A percentile compares a stretch with the other conserved stretches of the same genome.
phyloP scores from a whole-genome alignment of 1,140 invertebrate genomes.

The Matsumurasca onukii region DNA sequence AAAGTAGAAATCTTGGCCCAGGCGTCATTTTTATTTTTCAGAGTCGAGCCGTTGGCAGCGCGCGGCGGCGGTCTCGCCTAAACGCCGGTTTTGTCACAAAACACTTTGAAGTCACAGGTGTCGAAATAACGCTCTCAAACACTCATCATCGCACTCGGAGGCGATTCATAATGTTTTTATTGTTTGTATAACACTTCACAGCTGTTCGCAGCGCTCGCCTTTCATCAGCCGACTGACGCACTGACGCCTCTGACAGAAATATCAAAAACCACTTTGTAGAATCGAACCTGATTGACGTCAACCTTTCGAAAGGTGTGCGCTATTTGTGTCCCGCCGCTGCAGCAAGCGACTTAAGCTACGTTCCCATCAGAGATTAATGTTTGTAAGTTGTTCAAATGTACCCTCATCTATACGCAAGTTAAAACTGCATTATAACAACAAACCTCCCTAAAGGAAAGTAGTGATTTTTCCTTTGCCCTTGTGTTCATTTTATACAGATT shows the following conservation, averaged over 20 bases:
- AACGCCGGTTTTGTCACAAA: background rate
- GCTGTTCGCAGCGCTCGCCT: background rate
- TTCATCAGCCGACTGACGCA: background rate
- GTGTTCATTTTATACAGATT: too few relatives aligned
- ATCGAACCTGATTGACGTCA: background rate
- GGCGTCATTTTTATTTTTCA: background rate
- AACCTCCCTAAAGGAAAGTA: too few relatives aligned
- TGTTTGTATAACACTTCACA: background rate
- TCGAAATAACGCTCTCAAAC: background rate
- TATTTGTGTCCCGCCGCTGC: background rate
- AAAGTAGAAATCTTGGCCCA: conserved; percentile 18
- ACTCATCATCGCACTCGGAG: background rate
- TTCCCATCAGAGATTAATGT: too few relatives aligned
- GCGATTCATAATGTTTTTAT: background rate
- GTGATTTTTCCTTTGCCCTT: too few relatives aligned
- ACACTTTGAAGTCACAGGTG: background rate
- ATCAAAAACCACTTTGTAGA: background rate
- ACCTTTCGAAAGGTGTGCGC: background rate
- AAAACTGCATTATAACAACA: too few relatives aligned
- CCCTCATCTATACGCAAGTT: too few relatives aligned
- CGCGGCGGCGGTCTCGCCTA: background rate
- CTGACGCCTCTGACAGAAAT: background rate
- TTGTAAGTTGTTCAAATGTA: too few relatives aligned
- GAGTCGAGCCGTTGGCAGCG: background rate
- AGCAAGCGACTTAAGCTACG: background rate